Conservation (phyloP, 2,888 invertebrate species). For the Epicampocera succincta region DNA sequence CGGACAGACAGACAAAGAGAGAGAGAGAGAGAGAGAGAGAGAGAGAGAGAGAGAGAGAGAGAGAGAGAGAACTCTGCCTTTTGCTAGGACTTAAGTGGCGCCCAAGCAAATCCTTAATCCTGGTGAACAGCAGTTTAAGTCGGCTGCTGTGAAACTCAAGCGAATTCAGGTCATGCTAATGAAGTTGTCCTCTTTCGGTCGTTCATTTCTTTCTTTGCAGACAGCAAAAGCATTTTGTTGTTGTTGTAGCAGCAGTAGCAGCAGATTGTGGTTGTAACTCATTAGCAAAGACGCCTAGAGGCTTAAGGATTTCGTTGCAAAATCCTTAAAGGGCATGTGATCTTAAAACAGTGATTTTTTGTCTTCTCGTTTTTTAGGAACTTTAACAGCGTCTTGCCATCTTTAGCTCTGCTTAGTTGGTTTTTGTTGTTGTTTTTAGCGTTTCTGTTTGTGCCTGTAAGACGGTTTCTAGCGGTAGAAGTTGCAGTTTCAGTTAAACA, state of each 20-base stretch:
- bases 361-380: slow-evolving; percentile 46
- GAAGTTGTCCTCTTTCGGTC: slow-evolving; percentile 2
- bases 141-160: slow-evolving; percentile 2
- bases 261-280: slow-evolving; percentile 17
- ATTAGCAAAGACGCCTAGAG: slow-evolving; percentile 33
- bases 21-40: too few relatives aligned
- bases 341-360: not conserved
- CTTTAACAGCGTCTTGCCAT: slow-evolving; percentile 29
- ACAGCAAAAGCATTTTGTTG: not conserved
- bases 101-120: slow-evolving; percentile 18
- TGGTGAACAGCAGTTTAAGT: slow-evolving; percentile 2
- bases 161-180: slow-evolving; percentile 34
- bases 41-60: too few relatives aligned
- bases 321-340: slow-evolving; percentile 13
- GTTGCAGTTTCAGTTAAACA: slow-evolving; percentile 79
- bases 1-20: too few relatives aligned
- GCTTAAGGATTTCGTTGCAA: slow-evolving; percentile 30
- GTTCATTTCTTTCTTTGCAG: not conserved
- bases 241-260: not conserved
- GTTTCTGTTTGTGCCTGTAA: slow-evolving; percentile 28
- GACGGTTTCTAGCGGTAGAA: slow-evolving; percentile 39
- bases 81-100: slow-evolving; percentile 11
- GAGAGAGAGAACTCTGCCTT: too few relatives aligned
- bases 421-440: not conserved
- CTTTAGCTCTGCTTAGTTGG: slow-evolving; percentile 7